Evolutionary conservation across 2,113 vertebrate genomes (phyloP).

Genomic region (Pollimyrus isidori): DNA sequence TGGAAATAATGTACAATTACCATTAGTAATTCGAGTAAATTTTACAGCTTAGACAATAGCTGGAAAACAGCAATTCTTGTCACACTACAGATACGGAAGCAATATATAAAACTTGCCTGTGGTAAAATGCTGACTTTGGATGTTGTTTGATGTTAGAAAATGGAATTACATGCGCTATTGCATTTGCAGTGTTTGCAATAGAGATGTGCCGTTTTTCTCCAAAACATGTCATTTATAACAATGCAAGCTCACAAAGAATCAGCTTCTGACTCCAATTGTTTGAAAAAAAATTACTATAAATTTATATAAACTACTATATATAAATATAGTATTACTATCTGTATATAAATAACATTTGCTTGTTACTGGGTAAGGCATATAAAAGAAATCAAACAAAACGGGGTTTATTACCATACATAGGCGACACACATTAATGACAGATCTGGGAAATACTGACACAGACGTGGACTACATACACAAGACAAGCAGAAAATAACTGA

Average conservation of each 20-base stretch:
- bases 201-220: neutral
- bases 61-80: conserved; percentile 24
- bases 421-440: too few relatives aligned
- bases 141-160: conserved; percentile 37
- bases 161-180: conserved; percentile 32
- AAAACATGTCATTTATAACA: neutral
- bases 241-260: neutral
- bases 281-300: neutral
- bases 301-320: too few relatives aligned
- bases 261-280: neutral
- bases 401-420: too few relatives aligned
- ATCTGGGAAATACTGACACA: too few relatives aligned
- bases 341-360: neutral
- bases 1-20: conserved; percentile 15
- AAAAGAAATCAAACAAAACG: neutral
- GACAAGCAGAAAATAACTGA: too few relatives aligned
- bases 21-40: conserved; percentile 19
- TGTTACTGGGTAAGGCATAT: neutral
- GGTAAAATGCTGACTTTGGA: conserved; percentile 17
- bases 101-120: conserved; percentile 25
- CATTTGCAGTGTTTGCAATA: conserved; percentile 24
- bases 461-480: too few relatives aligned
- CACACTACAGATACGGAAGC: conserved; percentile 24
- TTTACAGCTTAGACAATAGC: conserved; percentile 10
- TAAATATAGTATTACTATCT: too few relatives aligned